Conservation (phyloP, 2,797 vertebrate genomes). For the Staurois parvus region DNA sequence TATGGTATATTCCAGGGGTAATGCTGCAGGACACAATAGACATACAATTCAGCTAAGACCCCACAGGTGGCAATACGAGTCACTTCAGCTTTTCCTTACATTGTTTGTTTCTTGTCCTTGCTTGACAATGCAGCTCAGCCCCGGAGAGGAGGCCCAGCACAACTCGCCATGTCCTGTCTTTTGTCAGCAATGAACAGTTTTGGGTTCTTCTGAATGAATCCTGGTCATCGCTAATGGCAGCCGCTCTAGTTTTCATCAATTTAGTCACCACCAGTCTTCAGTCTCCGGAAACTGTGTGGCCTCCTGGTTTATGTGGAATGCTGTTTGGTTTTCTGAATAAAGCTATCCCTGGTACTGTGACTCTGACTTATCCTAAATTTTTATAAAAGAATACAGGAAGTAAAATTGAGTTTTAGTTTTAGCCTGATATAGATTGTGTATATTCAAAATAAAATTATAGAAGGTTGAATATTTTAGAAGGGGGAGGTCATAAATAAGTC, state of each 20-base stretch:
- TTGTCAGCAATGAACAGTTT: neutral
- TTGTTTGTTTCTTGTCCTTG: neutral
- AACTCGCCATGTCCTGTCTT: neutral
- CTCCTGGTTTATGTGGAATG: conserved; percentile 41
- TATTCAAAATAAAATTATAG: too few relatives aligned
- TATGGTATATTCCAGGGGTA: too few relatives aligned
- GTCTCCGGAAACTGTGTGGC: conserved; percentile 1
- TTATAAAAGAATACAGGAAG: too few relatives aligned
- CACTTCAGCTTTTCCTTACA: too few relatives aligned
- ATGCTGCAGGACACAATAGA: too few relatives aligned
- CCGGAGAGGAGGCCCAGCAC: neutral
- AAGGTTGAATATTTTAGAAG: too few relatives aligned
- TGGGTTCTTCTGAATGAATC: neutral
- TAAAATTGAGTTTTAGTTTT: too few relatives aligned
- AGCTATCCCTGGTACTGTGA: conserved; percentile 43
- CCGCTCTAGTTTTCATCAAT: conserved; percentile 2
- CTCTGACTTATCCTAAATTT: neutral
- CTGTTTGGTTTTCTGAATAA: conserved; percentile 50
- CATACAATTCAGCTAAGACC: too few relatives aligned
- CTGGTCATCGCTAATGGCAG: neutral
- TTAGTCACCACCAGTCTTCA: neutral
- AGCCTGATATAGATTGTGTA: too few relatives aligned
- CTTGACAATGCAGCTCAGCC: neutral
- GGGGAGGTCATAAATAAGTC: too few relatives aligned
- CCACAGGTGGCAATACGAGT: too few relatives aligned